Percentiles rank a stretch among this genome's conserved stretches.
Evolutionary conservation across 2,113 vertebrate genomes (phyloP).

Genomic region (Potamarius usumacintae): DNA sequence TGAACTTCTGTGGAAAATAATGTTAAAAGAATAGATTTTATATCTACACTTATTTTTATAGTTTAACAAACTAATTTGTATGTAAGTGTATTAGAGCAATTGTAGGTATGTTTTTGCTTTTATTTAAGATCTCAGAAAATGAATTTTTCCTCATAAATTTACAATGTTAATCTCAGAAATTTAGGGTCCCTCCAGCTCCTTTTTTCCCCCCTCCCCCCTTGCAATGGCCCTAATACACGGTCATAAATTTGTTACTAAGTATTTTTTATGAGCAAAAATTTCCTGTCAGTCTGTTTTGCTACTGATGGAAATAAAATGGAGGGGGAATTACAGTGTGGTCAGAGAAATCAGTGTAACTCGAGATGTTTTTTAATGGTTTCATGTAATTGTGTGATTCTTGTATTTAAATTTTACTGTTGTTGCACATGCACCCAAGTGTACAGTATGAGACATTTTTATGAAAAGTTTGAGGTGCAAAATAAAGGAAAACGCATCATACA

Average conservation of each 20-base stretch:
- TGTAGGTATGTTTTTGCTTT: too few relatives aligned
- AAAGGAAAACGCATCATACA: not conserved
- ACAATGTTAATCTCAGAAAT: too few relatives aligned
- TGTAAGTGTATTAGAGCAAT: too few relatives aligned
- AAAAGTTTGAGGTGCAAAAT: not conserved
- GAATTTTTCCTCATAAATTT: too few relatives aligned
- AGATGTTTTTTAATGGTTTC: not conserved
- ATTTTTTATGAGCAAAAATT: not conserved
- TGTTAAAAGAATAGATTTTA: slow-evolving; percentile 51
- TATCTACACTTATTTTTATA: slow-evolving; percentile 44
- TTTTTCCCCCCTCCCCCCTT: too few relatives aligned
- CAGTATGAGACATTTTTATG: not conserved
- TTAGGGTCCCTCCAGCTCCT: too few relatives aligned
- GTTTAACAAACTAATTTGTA: slow-evolving; percentile 39
- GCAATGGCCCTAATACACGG: too few relatives aligned
- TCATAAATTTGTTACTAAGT: slow-evolving; percentile 28
- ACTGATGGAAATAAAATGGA: slow-evolving; percentile 61
- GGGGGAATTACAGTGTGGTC: not conserved
- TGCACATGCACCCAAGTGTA: not conserved
- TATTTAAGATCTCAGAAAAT: too few relatives aligned
- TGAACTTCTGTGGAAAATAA: slow-evolving; percentile 49
- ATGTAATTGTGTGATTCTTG: not conserved
- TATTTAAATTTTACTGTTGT: not conserved
- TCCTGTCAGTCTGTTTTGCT: slow-evolving; percentile 56
- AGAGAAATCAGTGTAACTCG: not conserved